These are phyloP conservation scores for Dasyprocta punctata DNA, from an alignment of 2,113 vertebrate species.

Conservation along the genomic window DNA sequence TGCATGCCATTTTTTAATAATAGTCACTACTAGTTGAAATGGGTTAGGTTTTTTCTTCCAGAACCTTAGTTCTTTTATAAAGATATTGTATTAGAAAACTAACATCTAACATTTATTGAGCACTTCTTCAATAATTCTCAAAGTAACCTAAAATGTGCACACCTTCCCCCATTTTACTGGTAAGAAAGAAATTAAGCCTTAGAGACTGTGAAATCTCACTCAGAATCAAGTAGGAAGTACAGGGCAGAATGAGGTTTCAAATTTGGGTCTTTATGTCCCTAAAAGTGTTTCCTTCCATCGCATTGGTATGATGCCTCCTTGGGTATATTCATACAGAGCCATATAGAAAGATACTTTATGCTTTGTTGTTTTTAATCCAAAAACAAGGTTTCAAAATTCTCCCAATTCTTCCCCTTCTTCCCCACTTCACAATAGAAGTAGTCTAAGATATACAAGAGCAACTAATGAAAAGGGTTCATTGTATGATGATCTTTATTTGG, in stretches of 20 bases:
- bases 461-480: neutral
- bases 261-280: neutral
- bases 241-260: neutral
- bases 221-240: neutral
- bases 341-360: neutral
- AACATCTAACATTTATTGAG: neutral
- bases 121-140: neutral
- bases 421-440: neutral
- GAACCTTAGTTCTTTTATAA: neutral
- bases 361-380: neutral
- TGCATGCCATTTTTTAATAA: neutral
- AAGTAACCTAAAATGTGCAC: neutral
- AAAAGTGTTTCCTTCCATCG: neutral
- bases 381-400: neutral
- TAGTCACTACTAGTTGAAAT: neutral
- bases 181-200: neutral
- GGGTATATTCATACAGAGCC: neutral
- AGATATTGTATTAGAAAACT: neutral
- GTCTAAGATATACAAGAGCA: neutral
- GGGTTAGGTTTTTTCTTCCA: neutral
- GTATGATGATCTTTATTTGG: neutral
- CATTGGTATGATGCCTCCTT: neutral
- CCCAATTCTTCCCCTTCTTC: neutral
- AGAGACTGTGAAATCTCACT: neutral
- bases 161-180: neutral